These are phyloP conservation scores for Strigops habroptila DNA, from an alignment of 2,113 vertebrate species.

Conservation along the genomic window DNA sequence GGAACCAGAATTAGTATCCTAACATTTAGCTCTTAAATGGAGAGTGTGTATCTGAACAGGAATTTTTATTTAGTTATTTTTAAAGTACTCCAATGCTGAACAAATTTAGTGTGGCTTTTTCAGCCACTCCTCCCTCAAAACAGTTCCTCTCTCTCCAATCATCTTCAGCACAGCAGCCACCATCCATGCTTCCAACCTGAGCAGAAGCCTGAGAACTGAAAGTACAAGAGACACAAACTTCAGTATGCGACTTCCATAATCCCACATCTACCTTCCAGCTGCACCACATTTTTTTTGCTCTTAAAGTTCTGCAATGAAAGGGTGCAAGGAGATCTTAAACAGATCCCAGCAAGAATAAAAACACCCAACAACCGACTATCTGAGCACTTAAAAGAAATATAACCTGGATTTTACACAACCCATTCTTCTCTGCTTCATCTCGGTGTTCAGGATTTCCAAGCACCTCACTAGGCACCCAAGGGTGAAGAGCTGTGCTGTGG, in stretches of 20 bases:
- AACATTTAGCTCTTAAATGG: not conserved
- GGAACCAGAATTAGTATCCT: not conserved
- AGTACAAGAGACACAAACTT: not conserved
- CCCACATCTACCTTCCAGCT: not conserved
- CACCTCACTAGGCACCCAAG: not conserved
- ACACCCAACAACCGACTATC: not conserved
- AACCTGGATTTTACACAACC: not conserved
- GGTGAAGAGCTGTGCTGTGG: not conserved
- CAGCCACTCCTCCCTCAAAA: not conserved
- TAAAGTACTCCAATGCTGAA: not conserved
- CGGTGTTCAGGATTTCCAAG: not conserved
- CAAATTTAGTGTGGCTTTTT: not conserved
- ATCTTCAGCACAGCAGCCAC: not conserved
- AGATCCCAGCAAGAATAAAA: not conserved
- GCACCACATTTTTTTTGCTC: not conserved
- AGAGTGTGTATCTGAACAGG: fast-evolving
- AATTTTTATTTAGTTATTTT: not conserved
- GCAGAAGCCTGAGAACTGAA: not conserved
- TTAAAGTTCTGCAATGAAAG: not conserved
- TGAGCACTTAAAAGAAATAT: not conserved
- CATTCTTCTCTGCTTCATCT: too few relatives aligned
- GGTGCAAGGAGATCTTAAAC: not conserved
- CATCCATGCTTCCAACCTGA: not conserved
- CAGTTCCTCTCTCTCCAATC: not conserved
- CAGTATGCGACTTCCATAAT: not conserved